phyloP scores from a whole-genome alignment of 64 coral and sea anemone genomes.

The Trachythela sp. region DNA sequence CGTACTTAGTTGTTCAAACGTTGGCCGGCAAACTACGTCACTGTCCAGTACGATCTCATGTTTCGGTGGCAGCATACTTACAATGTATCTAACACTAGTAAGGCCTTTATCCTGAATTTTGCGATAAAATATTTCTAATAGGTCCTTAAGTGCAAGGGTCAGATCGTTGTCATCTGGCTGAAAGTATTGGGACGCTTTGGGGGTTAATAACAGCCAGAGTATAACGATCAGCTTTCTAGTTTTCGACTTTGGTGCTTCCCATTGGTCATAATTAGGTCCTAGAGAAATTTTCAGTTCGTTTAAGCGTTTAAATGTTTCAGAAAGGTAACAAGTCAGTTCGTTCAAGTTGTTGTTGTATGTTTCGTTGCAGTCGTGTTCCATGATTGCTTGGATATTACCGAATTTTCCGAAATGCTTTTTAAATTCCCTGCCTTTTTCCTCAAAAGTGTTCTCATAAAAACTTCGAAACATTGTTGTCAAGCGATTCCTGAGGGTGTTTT shows the following conservation, averaged over 20 bases:
- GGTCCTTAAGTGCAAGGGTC: background rate
- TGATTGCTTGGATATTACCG: slow-evolving; percentile 26
- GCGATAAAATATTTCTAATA: slow-evolving; percentile 22
- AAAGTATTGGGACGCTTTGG: slow-evolving; percentile 30
- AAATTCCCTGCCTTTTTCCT: slow-evolving; percentile 22
- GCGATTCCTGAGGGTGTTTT: slow-evolving; percentile 25
- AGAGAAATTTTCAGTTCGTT: slow-evolving; percentile 21
- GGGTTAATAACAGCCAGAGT: slow-evolving; percentile 44
- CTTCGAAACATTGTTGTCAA: slow-evolving; percentile 49
- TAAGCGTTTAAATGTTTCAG: slow-evolving; percentile 36
- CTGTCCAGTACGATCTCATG: slow-evolving; percentile 38
- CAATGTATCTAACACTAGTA: slow-evolving; percentile 29
- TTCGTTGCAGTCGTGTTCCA: slow-evolving; percentile 32
- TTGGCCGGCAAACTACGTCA: slow-evolving; percentile 26
- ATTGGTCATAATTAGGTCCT: slow-evolving; percentile 11
- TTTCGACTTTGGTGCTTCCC: background rate
- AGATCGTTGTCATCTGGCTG: background rate
- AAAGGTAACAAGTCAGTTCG: slow-evolving; percentile 30
- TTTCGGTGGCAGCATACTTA: slow-evolving; percentile 27
- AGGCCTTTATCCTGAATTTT: slow-evolving; percentile 42
- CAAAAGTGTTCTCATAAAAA: slow-evolving; percentile 29
- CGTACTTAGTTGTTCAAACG: slow-evolving; percentile 30
- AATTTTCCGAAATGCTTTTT: slow-evolving; percentile 48
- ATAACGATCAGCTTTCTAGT: slow-evolving; percentile 22
- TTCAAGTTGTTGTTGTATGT: slow-evolving; percentile 43